Percentiles rank a stretch among this genome's conserved stretches.
Conservation (phyloP, 2,797 vertebrate genomes). For the Lepidocolaptes lacrymiger region DNA sequence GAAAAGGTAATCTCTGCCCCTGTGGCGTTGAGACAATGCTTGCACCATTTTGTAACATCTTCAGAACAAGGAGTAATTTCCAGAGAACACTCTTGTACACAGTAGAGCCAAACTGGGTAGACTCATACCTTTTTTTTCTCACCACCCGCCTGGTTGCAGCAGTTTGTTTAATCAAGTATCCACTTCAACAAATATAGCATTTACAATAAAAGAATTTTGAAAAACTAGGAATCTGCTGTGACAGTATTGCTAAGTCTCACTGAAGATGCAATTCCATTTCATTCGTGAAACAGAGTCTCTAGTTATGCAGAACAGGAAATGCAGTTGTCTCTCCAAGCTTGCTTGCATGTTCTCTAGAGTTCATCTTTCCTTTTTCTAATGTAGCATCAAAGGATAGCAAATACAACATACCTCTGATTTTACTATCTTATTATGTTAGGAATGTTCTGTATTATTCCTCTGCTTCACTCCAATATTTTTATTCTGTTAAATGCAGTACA, state of each 20-base stretch:
- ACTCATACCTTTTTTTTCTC: not conserved
- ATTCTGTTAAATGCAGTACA: not conserved
- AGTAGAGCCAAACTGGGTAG: not conserved
- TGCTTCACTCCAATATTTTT: not conserved
- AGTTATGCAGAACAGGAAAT: not conserved
- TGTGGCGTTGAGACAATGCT: not conserved
- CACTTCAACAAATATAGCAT: not conserved
- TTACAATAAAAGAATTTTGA: not conserved
- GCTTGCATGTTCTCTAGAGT: not conserved
- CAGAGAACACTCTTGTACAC: not conserved
- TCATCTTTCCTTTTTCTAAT: not conserved
- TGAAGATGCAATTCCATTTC: not conserved
- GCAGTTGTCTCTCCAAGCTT: not conserved
- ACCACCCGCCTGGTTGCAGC: not conserved
- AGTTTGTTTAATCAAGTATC: not conserved
- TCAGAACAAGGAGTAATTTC: not conserved
- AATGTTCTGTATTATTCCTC: not conserved
- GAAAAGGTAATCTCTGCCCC: not conserved
- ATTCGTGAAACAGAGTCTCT: not conserved
- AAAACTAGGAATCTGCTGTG: not conserved
- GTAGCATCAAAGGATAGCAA: not conserved
- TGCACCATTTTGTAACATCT: not conserved
- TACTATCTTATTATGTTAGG: not conserved
- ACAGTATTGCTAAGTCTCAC: not conserved
- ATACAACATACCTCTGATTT: not conserved